Evolutionary conservation across 2,113 vertebrate species (phyloP), one percentile per base, ranked within the genome.

Genomic region (Catharus fuscescens): DNA sequence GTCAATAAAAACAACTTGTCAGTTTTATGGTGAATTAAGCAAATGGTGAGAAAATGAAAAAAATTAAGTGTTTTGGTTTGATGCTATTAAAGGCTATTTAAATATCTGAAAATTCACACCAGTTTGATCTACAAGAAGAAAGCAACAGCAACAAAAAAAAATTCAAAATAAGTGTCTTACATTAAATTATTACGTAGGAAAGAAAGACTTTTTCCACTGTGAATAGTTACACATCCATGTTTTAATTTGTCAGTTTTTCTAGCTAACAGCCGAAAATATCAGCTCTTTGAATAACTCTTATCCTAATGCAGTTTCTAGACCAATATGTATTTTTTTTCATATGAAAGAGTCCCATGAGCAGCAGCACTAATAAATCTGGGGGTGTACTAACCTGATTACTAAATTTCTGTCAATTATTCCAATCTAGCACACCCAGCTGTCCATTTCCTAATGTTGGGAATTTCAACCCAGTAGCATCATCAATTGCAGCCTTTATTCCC

Each of bases 221-320:
- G 9, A 56, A 4, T 34, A 47, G 9, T 47, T 50, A 42, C 3
- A 6, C 11, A 16, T 40, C 0, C 0, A 5, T 10, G 77, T 69
- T 34, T 72, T 29, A 45, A 32, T 69, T 29, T 47, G 15, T 34
- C 52, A 8, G 29, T 65, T 69, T 87, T 80, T 81, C 60, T 61
- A 4, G 9, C 9, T 45, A 57, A 26, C 3, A 40, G 13, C 2
- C 0, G 53, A 44, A 69, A 70, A 14, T 14, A 45, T 13, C 9
- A 59, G 0, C 5, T 59, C 19, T 53, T 74, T 57, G 5, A 77
- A 25, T 50, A 36, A 2, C 6, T 89, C 52, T 80, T 77, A n/a
- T 62, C 5, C 38, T 34, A 74, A 11, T 25, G 7, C 28, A 61
- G 10, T 18, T 90, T 93, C 79, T 53, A 78, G 7, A 62, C 21